Evolutionary conservation across 2,113 vertebrate genomes (phyloP), one percentile per base, ranked within the genome.

Genomic region (Eudyptes chrysolophus): DNA sequence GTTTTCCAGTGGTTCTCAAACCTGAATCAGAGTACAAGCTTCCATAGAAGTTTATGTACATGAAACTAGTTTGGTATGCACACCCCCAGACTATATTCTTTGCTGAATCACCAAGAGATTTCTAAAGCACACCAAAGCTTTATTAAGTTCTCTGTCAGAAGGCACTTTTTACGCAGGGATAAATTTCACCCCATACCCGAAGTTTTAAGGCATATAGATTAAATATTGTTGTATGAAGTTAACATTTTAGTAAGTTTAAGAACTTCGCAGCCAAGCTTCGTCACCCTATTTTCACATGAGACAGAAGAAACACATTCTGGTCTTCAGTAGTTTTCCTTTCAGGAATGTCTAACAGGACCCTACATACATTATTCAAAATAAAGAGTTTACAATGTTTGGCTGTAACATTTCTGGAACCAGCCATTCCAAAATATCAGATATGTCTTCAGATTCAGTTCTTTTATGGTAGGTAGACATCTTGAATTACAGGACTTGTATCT

Each of bases 1-100:
- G 22, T 70, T 93, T 96, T 83, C 61, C 90, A 90, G 65, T 54
- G 55, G 15, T 92, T 95, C 92, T 93, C 74, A 91, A 91, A 95
- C 32, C 62, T 72, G 49, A 87, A 51, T 49, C 40, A 76, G n/a
- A 95, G 54, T 57, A 71, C 25, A 65, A 85, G 55, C 77, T 85
- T 85, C 78, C 46, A 65, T 0, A 52, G 44, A 87, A 95, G 46
- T 92, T 77, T 42, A 76, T 8, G 26, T 30, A 80, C 26, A 46
- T 21, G 32, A 61, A 84, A 64, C 44, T 24, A 69, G 9, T 69
- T 87, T 38, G 57, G 57, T 80, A 84, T 17, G 46, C 60, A 52
- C 51, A 51, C 2, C n/a, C 42, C 21, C 19, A 74, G 21, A 26
- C 58, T 75, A 34, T 13, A n/a, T 25, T 74, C 32, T 66, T 71